These are phyloP conservation scores for Mongoloraphidia duomilia DNA, from an alignment of 2,888 invertebrate species.

Conservation along the genomic window DNA sequence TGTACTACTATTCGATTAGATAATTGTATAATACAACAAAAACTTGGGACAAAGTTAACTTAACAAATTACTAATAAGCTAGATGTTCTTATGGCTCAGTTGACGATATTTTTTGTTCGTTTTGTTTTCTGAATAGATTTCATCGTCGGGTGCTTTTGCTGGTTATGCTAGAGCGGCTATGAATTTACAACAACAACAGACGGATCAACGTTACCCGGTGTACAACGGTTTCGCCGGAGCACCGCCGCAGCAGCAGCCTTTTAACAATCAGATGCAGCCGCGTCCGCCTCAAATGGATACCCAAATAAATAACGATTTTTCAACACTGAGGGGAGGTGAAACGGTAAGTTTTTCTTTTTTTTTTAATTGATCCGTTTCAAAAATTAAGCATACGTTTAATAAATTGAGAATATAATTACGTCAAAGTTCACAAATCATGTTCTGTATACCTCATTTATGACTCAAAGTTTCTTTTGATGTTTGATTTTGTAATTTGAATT, in stretches of 20 bases:
- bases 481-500: no score
- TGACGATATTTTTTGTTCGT: no score
- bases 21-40: no score
- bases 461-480: no score
- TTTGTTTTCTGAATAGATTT: neutral
- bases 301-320: conserved; percentile 1
- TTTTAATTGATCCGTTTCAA: no score
- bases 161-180: conserved; percentile 18
- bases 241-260: no score
- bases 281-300: conserved; percentile 1
- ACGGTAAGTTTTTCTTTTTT: neutral
- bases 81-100: no score
- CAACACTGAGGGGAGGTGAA: conserved; percentile 4
- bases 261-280: conserved; percentile 1
- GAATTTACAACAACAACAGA: conserved; percentile 7
- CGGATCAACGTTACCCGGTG: neutral
- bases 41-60: no score
- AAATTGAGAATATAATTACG: conserved; percentile 12
- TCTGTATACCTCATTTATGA: no score
- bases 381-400: no score
- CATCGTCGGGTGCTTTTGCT: conserved; percentile 14
- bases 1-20: no score
- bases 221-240: neutral
- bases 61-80: no score
- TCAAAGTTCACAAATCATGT: conserved; percentile 21